phyloP scores from a whole-genome alignment of 2,113 vertebrate genomes.

The Hippocampus mohnikei region DNA sequence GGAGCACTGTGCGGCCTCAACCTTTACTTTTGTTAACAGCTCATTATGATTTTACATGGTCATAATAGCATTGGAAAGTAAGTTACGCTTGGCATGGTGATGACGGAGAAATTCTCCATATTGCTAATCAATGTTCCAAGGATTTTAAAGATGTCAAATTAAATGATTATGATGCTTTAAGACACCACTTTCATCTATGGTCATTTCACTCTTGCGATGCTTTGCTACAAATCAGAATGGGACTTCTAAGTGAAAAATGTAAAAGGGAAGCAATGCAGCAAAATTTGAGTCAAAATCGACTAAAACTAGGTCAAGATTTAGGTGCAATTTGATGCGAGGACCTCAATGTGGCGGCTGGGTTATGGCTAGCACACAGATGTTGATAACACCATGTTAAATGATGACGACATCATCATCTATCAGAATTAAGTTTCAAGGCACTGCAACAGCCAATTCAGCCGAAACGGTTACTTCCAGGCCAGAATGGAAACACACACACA shows the following conservation, averaged over 20 bases:
- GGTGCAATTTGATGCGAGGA: neutral
- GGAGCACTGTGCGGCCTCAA: slow-evolving; percentile 42
- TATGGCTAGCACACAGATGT: slow-evolving; percentile 2
- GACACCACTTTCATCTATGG: neutral
- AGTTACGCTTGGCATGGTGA: too few species aligned
- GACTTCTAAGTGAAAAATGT: too few species aligned
- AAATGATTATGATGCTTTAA: neutral
- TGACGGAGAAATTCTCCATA: too few species aligned
- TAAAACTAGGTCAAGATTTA: too few species aligned
- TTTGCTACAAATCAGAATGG: neutral
- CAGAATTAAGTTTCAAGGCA: slow-evolving; percentile 28
- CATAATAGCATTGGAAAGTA: too few species aligned
- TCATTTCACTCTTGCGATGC: neutral
- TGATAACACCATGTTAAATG: slow-evolving; percentile 9
- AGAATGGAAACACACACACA: neutral
- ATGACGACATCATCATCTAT: slow-evolving; percentile 22
- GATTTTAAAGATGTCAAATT: too few species aligned
- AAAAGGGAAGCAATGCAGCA: too few species aligned
- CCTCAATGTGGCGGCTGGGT: slow-evolving; percentile 21
- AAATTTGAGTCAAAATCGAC: too few species aligned
- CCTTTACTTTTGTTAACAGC: slow-evolving; percentile 12
- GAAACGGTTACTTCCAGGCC: neutral
- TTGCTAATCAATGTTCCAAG: too few species aligned
- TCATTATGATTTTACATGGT: too few species aligned
- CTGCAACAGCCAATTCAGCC: slow-evolving; percentile 7